Evolutionary conservation across 1,140 invertebrate genomes (phyloP), one percentile per base, ranked within the genome.

Genomic region (Heliconius hewitsoni): DNA sequence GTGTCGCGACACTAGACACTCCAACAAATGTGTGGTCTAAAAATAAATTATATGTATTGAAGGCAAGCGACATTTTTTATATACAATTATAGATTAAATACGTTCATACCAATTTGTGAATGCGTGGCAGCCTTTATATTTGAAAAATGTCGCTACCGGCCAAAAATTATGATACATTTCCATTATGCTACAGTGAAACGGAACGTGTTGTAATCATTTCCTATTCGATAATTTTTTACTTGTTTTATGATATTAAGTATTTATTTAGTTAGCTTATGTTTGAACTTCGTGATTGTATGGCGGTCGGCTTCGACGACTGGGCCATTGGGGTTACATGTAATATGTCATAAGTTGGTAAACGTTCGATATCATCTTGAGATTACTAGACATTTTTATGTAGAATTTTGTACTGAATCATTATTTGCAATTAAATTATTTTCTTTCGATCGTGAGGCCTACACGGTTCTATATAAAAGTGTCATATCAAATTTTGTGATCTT

Each of bases 181-280:
- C 87, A 87, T 88, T 83, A 83, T 77, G 76, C 74, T 84, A 85
- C 85, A 81, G 82, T 73, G 60, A 77, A 66, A 66, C 80, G 79
- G 84, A 86, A 83, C 80, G 82, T 86, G 84, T 87, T 86, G 82
- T 83, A 83, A 84, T 85, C 84, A 82, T 88, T 88, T 88, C 81
- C 85, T 89, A 86, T 88, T 87, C 85, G 85, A 82, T 88, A 87
- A 86, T 88, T 86, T 86, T 89, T 88, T 89, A 88, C 85, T 88
- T 90, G 85, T 90, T 91, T 88, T 89, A 91, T 90, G 90, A 91
- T 93, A 91, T 93, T 89, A 93, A 93, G 91, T 93, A 93, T 92
- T 93, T 93, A 93, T 93, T 92, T 93, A 90, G 90, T 86, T 92
- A 92, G 89, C 82, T 86, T 85, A 85, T 80, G 86, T 85, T 83